Evolutionary conservation across 2,113 vertebrate species (phyloP).

Genomic region (Pygoscelis antarcticus): DNA sequence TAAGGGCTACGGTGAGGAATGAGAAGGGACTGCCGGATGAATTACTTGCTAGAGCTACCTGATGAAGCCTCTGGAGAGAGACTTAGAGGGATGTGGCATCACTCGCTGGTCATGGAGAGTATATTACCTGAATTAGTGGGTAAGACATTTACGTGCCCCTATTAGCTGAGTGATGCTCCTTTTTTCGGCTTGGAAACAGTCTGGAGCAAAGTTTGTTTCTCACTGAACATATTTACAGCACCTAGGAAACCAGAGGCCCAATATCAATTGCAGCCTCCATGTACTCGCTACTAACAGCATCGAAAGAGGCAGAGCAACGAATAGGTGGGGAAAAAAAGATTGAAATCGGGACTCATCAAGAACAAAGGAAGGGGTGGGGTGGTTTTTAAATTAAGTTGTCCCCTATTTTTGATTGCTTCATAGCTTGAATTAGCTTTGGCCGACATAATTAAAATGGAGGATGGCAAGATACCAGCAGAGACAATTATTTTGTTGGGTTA

Average conservation of each 20-base stretch:
- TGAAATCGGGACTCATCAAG: not conserved
- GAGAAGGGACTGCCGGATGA: not conserved
- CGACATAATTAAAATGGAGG: constrained; percentile 32
- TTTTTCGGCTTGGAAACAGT: not conserved
- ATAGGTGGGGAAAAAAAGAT: not conserved
- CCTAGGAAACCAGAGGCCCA: not conserved
- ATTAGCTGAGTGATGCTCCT: not conserved
- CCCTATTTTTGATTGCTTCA: constrained; percentile 20
- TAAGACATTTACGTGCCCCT: not conserved
- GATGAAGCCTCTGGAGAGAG: not conserved
- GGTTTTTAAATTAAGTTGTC: not conserved
- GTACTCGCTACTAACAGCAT: not conserved
- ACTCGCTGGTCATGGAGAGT: not conserved
- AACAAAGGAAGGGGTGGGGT: not conserved
- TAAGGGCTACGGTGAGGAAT: not conserved
- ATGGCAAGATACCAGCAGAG: constrained; percentile 15
- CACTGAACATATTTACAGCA: not conserved
- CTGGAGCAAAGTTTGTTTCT: not conserved
- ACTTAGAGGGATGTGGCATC: not conserved
- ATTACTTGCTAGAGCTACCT: not conserved
- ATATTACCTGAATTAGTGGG: not conserved
- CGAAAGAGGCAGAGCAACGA: not conserved
- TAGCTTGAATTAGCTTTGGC: constrained; percentile 36
- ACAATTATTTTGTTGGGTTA: not conserved
- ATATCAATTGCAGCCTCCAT: not conserved